Evolutionary conservation across 2,888 invertebrate species (phyloP), one percentile per base, ranked within the genome.

Genomic region (Mystacides longicornis): DNA sequence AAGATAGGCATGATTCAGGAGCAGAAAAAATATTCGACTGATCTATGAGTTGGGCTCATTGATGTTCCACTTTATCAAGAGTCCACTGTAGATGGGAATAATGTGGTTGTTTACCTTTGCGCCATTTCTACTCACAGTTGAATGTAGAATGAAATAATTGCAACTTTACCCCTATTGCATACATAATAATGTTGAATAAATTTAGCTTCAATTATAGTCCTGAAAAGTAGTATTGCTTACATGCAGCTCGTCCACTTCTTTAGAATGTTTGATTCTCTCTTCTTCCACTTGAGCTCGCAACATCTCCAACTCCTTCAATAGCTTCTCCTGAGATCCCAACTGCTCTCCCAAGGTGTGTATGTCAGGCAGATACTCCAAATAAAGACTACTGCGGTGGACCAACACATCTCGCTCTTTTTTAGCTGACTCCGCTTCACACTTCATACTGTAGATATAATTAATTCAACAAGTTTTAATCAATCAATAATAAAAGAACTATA

Each of bases 321-420:
- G 67, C 22, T 37, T 21, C 33, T 54, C 51, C 45, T 50, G 57
- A n/a, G 48, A 51, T n/a, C 27, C 49, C 5, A 51, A 27, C 21
- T 23, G 19, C 7, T 51, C 45, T 14, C 23, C 23, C 48, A 23
- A n/a, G 20, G 23, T 22, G 18, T 53, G 50, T 43, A 45, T 37
- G 75, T 54, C 57, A 1, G 48, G 23, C 31, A 23, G 18, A 14
- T 48, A 23, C 51, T 81, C 82, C 71, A 84, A 71, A 16, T 86
- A 70, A 18, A 87, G 69, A 0, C 83, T 76, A 64, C 85, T 85
- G 69, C 85, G 86, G 65, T 86, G 85, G 0, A 82, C 81, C 47
- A 87, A 68, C 5, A 84, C 80, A 62, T 80, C 80, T 18, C 80
- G 68, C 64, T 81, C 81, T 61, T 83, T 83, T 67, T 83, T 83